Percentiles rank a stretch among this genome's conserved stretches.
Conservation (phyloP, 2,797 vertebrate species). For the Coregonus ussuriensis region DNA sequence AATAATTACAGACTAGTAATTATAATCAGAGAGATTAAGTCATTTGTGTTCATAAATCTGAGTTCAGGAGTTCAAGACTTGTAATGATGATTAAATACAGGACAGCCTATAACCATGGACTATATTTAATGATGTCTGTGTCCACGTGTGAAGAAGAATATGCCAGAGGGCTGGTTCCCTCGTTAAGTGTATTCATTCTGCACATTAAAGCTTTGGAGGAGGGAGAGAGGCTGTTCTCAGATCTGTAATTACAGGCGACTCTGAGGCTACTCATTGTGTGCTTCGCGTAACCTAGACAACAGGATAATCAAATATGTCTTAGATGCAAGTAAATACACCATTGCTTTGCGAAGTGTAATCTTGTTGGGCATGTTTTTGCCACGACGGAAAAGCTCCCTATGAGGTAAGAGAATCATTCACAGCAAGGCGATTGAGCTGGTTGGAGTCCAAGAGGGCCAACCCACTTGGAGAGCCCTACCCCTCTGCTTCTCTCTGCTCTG, state of each 20-base stretch:
- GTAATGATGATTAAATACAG: conserved; percentile 38
- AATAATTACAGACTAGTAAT: no score
- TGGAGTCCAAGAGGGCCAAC: conserved; percentile 31
- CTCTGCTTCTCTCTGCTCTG: background rate
- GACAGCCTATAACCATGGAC: background rate
- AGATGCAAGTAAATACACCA: conserved; percentile 71
- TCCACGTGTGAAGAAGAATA: conserved; percentile 44
- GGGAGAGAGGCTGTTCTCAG: conserved; percentile 56
- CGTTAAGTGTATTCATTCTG: conserved; percentile 55
- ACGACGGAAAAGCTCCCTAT: conserved; percentile 35
- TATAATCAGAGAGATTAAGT: no score
- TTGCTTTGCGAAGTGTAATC: conserved; percentile 67
- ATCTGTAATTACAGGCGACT: conserved; percentile 74
- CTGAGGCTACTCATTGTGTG: conserved; percentile 64
- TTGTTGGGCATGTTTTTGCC: conserved; percentile 64
- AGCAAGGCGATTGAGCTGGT: conserved; percentile 38
- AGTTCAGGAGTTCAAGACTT: conserved; percentile 52
- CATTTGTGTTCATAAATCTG: conserved; percentile 15
- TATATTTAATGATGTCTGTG: conserved; percentile 38
- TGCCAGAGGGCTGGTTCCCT: conserved; percentile 51
- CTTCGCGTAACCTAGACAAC: conserved; percentile 71
- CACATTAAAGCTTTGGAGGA: conserved; percentile 72
- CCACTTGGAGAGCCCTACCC: conserved; percentile 19
- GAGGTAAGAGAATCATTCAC: conserved; percentile 55
- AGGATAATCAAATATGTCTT: conserved; percentile 69